Evolutionary conservation across 1,140 invertebrate genomes (phyloP).

Genomic region (Anastrepha obliqua): DNA sequence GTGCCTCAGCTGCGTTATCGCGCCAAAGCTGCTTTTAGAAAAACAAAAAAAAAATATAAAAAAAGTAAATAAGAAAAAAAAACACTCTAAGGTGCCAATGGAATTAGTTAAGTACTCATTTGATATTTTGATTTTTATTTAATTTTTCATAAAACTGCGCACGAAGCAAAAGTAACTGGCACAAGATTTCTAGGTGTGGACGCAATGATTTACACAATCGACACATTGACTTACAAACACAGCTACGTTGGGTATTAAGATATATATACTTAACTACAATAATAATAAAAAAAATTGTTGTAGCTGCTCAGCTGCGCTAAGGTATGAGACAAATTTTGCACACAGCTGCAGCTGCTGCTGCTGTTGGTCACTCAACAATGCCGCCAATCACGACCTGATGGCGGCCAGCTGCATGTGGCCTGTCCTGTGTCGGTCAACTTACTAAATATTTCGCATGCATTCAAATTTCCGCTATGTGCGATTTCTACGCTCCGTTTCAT

Average conservation of each 20-base stretch:
- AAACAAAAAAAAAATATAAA: too few relatives aligned
- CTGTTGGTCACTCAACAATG: conserved; percentile 4
- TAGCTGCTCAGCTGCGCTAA: too few relatives aligned
- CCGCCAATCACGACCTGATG: conserved; percentile 22
- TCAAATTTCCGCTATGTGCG: conserved; percentile 5
- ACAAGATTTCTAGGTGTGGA: conserved; percentile 17
- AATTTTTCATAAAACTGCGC: conserved; percentile 7
- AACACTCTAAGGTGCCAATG: background rate
- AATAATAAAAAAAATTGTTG: too few relatives aligned
- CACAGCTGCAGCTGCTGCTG: conserved; percentile 42
- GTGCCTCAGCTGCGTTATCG: background rate
- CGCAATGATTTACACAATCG: conserved; percentile 28
- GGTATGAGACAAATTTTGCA: background rate
- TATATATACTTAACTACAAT: too few relatives aligned
- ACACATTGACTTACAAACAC: background rate
- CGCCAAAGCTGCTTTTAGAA: too few relatives aligned
- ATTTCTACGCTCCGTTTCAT: conserved; percentile 12
- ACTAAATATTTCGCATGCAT: conserved; percentile 1
- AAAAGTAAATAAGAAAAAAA: background rate
- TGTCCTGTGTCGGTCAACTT: background rate
- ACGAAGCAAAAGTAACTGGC: background rate
- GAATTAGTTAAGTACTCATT: background rate
- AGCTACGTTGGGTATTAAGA: background rate
- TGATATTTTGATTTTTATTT: background rate
- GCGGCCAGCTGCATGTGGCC: conserved; percentile 22